Evolutionary conservation across 2,888 invertebrate species (phyloP).

Genomic region (Harpalus rufipes): DNA sequence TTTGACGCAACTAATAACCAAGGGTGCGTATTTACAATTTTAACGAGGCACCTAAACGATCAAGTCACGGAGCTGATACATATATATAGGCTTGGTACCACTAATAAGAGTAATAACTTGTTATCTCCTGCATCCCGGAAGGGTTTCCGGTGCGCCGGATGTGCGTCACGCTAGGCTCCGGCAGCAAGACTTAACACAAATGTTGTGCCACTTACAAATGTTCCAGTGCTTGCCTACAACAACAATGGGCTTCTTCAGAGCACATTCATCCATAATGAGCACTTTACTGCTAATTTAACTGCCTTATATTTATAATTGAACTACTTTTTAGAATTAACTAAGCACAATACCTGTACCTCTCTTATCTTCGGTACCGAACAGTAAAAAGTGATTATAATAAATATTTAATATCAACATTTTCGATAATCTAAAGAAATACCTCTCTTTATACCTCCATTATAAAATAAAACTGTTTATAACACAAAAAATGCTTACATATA

Average conservation of each 20-base stretch:
- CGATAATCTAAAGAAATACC: too few relatives aligned
- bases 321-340: background rate
- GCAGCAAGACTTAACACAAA: conserved; percentile 25
- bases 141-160: conserved; percentile 61
- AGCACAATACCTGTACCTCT: background rate
- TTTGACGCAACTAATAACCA: conserved; percentile 32
- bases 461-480: too few relatives aligned
- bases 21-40: conserved; percentile 59
- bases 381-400: too few relatives aligned
- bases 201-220: conserved; percentile 19
- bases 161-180: conserved; percentile 56
- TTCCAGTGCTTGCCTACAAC: conserved; percentile 12
- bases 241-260: background rate
- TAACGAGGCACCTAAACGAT: conserved; percentile 60
- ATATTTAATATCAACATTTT: too few relatives aligned
- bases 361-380: background rate
- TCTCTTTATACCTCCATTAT: too few relatives aligned
- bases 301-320: background rate
- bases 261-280: background rate
- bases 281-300: background rate
- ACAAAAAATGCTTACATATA: too few relatives aligned
- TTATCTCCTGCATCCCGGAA: conserved; percentile 58
- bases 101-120: conserved; percentile 64
- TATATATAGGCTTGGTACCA: conserved; percentile 44
- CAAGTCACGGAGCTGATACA: conserved; percentile 55